Conservation (phyloP, 2,113 vertebrate species). For the Lynx canadensis region DNA sequence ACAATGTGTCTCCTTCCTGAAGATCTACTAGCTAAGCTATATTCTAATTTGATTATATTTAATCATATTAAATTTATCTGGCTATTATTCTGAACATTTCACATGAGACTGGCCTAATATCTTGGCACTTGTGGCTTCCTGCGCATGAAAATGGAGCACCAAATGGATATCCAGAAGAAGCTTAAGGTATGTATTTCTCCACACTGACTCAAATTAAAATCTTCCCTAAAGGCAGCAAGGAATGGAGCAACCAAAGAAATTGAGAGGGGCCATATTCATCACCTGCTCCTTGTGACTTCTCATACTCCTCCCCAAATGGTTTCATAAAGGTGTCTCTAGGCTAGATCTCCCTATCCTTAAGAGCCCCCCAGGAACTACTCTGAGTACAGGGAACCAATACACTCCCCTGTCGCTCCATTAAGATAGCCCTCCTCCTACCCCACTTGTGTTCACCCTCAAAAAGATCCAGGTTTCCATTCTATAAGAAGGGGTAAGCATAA, state of each 20-base stretch:
- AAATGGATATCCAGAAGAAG: not conserved
- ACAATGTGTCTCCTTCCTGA: conserved; percentile 34
- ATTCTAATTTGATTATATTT: conserved; percentile 32
- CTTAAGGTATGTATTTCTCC: not conserved
- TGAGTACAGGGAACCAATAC: not conserved
- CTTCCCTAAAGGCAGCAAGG: not conserved
- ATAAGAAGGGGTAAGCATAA: not conserved
- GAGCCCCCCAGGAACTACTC: not conserved
- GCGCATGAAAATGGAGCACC: not conserved
- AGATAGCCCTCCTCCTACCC: not conserved
- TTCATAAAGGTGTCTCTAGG: not conserved
- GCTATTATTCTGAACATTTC: not conserved
- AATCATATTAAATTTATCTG: conserved; percentile 9
- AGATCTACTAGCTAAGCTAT: conserved; percentile 19
- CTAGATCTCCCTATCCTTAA: not conserved
- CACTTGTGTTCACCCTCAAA: not conserved
- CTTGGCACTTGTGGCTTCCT: not conserved
- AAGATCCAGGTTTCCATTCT: not conserved
- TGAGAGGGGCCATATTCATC: not conserved
- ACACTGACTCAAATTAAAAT: not conserved
- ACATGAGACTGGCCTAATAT: not conserved
- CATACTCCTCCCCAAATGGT: not conserved
- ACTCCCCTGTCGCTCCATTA: not conserved
- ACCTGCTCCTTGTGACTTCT: not conserved
- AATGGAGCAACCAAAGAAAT: not conserved